Base-by-base conservation (phyloP, 2,888 invertebrate genomes). In the Drepanosiphum platanoidis region DNA sequence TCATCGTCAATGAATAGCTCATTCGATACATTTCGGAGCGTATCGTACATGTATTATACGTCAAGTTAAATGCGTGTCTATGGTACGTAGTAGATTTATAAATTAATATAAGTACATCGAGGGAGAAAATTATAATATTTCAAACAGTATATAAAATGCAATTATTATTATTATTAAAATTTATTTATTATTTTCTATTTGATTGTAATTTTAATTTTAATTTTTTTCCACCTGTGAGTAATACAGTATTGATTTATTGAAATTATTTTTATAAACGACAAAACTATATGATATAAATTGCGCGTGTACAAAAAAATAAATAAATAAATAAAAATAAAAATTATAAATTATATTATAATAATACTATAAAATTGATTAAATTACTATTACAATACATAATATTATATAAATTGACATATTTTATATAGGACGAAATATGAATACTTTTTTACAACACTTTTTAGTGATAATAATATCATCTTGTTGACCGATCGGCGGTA, bases 251-350 rank as follows among this genome's bases (percentile, higher is more conserved):
- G 22, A 42, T 78, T 64, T 66, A 39, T 66, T 78, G 32, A 78
- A 78, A 66, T 78, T 78, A 78, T 78, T 79, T 79, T 79, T 79
- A 46, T 79, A 79, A 78, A 64, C 30, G 66, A 78, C 78, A 32
- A 78, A 78, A 79, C 78, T 79, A 79, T 64, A 42, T 52, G 52
- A 52, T 52, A 27, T 66, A n/a, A 22, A 39, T 32, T 66, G 9
- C 42, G 64, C 46, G 30, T 66, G 78, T 66, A 66, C 42, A 79
- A 42, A 79, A 79, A 66, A 39, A 52, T 52, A 75, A 42, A 71
- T n/a, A n/a, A n/a, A n/a, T n/a, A n/a, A 39, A 42, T 27, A 27
- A 71, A 39, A 72, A 30, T 27, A 42, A 72, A 27, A 22, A 58
- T 34, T n/a, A 74, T 34, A n/a, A 46, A 75, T 18, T 75, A 46